Base-by-base conservation (phyloP, 2,888 invertebrate species). In the Melikaiella ostensackeni region DNA sequence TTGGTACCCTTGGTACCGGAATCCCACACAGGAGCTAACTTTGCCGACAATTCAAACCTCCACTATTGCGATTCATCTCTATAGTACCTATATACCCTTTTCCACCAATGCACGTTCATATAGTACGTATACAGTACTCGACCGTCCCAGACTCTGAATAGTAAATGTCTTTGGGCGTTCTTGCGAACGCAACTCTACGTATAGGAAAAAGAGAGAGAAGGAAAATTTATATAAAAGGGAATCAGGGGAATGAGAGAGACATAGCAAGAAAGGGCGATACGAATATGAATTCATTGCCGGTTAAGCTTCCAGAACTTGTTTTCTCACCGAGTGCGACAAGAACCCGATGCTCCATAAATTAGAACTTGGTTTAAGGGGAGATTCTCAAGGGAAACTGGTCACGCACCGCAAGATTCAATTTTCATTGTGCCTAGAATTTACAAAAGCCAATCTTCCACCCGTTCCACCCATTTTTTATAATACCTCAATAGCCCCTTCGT, bases 41-140 rank as follows among this genome's bases (percentile, higher is more conserved):
- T 84, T 61, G 80, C 80, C 83, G 84, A 84, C 83, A 83, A 80
- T 84, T 84, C 81, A 79, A 81, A 79, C 77, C 75, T 42, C 77
- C 73, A 74, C 62, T 62, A 59, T 77, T 63, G 63, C 66, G 61
- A 59, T 70, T 64, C 81, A 73, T 64, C 74, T 61, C 59, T 64
- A 64, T 63, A 33, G 4, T 61, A n/a, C 30, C 70, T 38, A 38
- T 13, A 13, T 42, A 16, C 16, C 16, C 42, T 42, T 59, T 24
- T 75, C 33, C 50, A 42, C 50, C 63, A 63, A 75, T 74, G 33
- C 77, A 77, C 63, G 75, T 76, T 57, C 81, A 16, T 59, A 27
- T 59, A 59, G 59, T n/a, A 55, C 50, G 19, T 19, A 46, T 38
- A 50, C 75, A 75, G 79, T 77, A 79, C 79, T 81, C 82, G 81